Conservation (phyloP, 1,140 invertebrate species). For the Scaptomyza graminum region DNA sequence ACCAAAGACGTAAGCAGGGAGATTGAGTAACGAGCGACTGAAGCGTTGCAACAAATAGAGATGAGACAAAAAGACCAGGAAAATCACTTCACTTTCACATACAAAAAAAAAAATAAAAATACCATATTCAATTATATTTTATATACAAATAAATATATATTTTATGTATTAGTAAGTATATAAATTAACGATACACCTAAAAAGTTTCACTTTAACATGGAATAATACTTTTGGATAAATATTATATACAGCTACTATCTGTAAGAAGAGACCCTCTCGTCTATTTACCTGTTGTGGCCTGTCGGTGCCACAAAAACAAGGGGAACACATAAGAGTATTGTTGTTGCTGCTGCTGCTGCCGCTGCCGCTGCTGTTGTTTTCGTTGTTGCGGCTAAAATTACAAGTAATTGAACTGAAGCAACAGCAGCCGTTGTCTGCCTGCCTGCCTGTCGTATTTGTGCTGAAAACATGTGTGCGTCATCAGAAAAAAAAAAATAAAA, state of each 20-base stretch:
- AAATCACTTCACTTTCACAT: too few relatives aligned
- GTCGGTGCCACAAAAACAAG: conserved; percentile 8
- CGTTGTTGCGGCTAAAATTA: conserved; percentile 76
- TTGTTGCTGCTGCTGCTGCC: too few relatives aligned
- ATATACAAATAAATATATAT: too few relatives aligned
- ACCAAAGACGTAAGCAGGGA: neutral
- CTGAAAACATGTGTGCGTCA: conserved; percentile 64
- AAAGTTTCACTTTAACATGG: too few relatives aligned
- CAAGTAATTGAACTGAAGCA: conserved; percentile 76
- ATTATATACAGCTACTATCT: conserved; percentile 8
- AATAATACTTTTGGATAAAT: too few relatives aligned
- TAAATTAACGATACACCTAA: too few relatives aligned
- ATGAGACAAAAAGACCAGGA: too few relatives aligned
- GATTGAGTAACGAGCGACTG: neutral
- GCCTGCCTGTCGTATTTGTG: conserved; percentile 17
- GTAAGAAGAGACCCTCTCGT: conserved; percentile 18
- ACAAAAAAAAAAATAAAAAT: too few relatives aligned
- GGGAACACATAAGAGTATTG: conserved; percentile 9
- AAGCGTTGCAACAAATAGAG: conserved; percentile 4
- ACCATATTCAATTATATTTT: too few relatives aligned
- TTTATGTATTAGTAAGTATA: too few relatives aligned
- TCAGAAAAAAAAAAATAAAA: conserved; percentile 35
- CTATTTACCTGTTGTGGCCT: conserved; percentile 34
- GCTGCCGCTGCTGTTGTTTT: conserved; percentile 30
- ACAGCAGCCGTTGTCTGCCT: conserved; percentile 27